Conservation (phyloP, 2,888 invertebrate species). For the Acanthosepion esculentum region DNA sequence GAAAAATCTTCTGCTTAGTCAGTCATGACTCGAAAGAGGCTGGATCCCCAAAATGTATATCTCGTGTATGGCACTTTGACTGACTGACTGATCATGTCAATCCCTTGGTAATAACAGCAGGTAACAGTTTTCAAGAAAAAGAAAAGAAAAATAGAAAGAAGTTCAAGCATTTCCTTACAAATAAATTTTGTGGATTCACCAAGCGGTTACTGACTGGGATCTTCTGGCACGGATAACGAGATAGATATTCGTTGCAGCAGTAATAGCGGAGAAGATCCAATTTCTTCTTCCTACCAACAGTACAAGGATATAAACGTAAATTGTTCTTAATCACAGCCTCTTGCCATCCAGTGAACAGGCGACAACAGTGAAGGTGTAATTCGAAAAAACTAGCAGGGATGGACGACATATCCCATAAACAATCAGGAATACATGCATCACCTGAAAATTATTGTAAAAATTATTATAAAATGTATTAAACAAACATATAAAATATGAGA, state of each 20-base stretch:
- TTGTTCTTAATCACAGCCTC: constrained; percentile 63
- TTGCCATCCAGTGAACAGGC: constrained; percentile 61
- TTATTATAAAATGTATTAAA: not conserved
- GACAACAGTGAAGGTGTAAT: constrained; percentile 60
- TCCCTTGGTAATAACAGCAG: too few relatives aligned
- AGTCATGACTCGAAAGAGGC: too few relatives aligned
- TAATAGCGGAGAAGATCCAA: not conserved
- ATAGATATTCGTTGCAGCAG: constrained; percentile 1
- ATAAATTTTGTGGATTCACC: not conserved
- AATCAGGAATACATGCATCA: not conserved
- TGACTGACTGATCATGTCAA: too few relatives aligned
- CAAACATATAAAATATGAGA: not conserved
- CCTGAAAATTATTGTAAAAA: constrained; percentile 33
- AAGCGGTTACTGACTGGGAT: not conserved
- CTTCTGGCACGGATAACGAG: constrained; percentile 24
- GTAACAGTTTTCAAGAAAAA: not conserved
- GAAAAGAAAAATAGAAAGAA: not conserved
- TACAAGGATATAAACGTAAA: constrained; percentile 57
- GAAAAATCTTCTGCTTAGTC: too few relatives aligned
- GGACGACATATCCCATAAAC: constrained; percentile 52
- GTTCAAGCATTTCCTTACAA: not conserved
- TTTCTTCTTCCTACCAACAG: not conserved
- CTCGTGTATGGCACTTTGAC: too few relatives aligned
- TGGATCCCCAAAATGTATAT: too few relatives aligned
- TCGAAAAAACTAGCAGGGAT: constrained; percentile 62